phyloP scores from a whole-genome alignment of 2,888 invertebrate genomes.

The Ferrisia virgata region DNA sequence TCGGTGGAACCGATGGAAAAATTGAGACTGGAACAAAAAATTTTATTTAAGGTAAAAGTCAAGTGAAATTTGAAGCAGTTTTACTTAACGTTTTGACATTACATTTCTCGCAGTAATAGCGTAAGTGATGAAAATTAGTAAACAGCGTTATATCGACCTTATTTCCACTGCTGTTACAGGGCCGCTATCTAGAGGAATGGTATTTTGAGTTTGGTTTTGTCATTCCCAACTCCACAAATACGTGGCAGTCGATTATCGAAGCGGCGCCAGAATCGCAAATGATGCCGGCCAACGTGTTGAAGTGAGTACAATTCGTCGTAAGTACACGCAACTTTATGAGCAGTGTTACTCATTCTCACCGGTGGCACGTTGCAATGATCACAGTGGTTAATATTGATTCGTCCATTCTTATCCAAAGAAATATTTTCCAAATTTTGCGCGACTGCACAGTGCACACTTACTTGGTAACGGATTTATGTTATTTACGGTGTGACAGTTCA shows the following conservation, averaged over 20 bases:
- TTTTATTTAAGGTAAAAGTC: slow-evolving; percentile 58
- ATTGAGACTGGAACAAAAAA: slow-evolving; percentile 86
- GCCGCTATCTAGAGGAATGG: slow-evolving; percentile 95
- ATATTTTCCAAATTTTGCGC: too few species aligned
- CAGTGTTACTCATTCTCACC: too few species aligned
- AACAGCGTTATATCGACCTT: neutral
- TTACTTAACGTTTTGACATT: too few species aligned
- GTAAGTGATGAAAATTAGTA: neutral
- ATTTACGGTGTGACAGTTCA: too few species aligned
- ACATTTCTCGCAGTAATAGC: too few species aligned
- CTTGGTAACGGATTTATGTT: too few species aligned
- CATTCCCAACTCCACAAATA: slow-evolving; percentile 96
- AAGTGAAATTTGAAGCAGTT: too few species aligned
- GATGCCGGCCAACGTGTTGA: slow-evolving; percentile 99
- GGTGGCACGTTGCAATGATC: too few species aligned
- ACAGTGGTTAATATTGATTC: too few species aligned
- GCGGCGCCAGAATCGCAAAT: slow-evolving; percentile 99
- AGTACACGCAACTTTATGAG: too few species aligned
- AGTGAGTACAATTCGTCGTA: slow-evolving; percentile 60
- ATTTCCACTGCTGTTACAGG: slow-evolving; percentile 58
- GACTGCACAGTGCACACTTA: too few species aligned
- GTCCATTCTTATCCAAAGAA: too few species aligned
- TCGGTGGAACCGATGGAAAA: slow-evolving; percentile 91
- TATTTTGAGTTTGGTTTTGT: slow-evolving; percentile 99
- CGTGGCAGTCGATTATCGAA: slow-evolving; percentile 98